Base-by-base conservation (phyloP, 2,888 invertebrate species). In the Mythimna loreyi region DNA sequence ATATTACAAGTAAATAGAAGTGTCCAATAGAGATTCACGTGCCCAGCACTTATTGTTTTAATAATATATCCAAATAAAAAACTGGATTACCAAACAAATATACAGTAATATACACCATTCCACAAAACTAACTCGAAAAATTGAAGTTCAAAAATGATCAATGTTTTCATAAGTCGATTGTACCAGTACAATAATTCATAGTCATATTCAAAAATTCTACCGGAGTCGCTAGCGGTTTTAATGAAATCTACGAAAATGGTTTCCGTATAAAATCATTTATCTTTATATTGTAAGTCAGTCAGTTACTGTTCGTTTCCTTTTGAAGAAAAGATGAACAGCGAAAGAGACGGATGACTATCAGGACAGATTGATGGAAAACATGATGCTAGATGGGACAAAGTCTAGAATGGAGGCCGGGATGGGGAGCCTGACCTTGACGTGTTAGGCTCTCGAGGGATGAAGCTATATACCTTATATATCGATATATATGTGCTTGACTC, bases 281-380 rank as follows among this genome's bases (percentile, higher is more conserved):
- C 11, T 63, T 67, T 74, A 53, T 80, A 74, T 72, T 79, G 75
- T 76, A 60, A 67, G 80, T 74, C 80, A 59, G 75, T 75, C 61
- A 69, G 57, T 75, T 58, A 52, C 33, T 45, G 40, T 55, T 52
- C 16, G 40, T 59, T 65, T 25, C 19, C n/a, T 59, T 68, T 58
- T 53, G 16, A 58, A 33, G 23, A 36, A 58, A 55, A 28, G 3
- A 55, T 16, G 21, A 58, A 74, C 19, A 55, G 43, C 47, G 21
- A 25, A n/a, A 30, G 43, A 56, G 23, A 28, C 45, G 25, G 23
- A 19, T 30, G 28, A 36, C 65, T 23, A 25, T 52, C 11, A 30
- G 25, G 45, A 47, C 5, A n/a, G 9, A 36, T 25, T 25, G 50
- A 13, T 45, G 45, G 33, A 43, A 55, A 50, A 21, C 4, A 74